These are phyloP conservation scores for Anniella stebbinsi DNA, from an alignment of 2,797 vertebrate species.

Conservation along the genomic window DNA sequence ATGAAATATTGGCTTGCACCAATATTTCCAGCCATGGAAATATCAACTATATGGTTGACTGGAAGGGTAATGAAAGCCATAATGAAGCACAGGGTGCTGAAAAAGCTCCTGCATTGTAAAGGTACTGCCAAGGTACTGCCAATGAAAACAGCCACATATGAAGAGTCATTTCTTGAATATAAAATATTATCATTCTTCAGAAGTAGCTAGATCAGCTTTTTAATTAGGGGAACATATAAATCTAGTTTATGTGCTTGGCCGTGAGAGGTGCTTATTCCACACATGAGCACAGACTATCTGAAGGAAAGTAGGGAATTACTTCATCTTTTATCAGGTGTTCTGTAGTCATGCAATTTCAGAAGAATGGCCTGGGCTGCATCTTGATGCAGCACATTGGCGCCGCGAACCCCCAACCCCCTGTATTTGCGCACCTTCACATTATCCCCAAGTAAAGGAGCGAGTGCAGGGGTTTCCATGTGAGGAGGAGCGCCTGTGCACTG, in stretches of 20 bases:
- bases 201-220: not conserved
- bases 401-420: too few species aligned
- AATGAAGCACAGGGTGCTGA: not conserved
- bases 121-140: not conserved
- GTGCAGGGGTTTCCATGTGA: too few species aligned
- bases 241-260: not conserved
- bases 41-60: slow-evolving; percentile 63
- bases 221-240: not conserved
- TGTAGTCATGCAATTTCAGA: not conserved
- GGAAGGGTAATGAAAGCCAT: slow-evolving; percentile 59
- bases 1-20: slow-evolving; percentile 58
- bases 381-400: too few species aligned
- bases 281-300: not conserved
- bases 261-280: not conserved
- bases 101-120: not conserved
- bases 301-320: not conserved
- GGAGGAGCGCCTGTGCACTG: too few species aligned
- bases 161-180: not conserved
- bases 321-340: not conserved
- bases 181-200: not conserved
- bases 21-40: slow-evolving; percentile 57
- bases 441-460: too few species aligned
- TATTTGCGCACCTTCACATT: too few species aligned
- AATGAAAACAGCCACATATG: fast-evolving
- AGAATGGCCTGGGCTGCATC: too few species aligned